Percentiles rank a stretch among this genome's conserved stretches.
phyloP scores from a whole-genome alignment of 2,888 invertebrate genomes.

The Ophioninae sp. region DNA sequence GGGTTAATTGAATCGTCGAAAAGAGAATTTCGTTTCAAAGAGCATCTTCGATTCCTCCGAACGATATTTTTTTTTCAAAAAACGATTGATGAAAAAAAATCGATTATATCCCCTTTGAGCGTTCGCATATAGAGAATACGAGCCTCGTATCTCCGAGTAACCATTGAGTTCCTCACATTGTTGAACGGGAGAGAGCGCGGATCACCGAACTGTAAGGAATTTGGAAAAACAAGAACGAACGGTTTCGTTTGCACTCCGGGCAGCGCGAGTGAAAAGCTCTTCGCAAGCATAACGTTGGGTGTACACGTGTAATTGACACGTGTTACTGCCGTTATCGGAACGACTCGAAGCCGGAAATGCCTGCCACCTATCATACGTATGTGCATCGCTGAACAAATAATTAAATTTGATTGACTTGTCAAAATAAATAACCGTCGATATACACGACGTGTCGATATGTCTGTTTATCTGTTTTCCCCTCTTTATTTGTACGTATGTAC shows the following conservation, averaged over 20 bases:
- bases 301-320: conserved; percentile 10
- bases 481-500: neutral
- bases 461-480: neutral
- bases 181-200: neutral
- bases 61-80: too few species aligned
- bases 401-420: neutral
- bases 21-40: too few species aligned
- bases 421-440: conserved; percentile 5
- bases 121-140: neutral
- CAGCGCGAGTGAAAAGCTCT: neutral
- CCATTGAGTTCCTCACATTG: neutral
- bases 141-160: neutral
- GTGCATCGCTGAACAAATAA: conserved; percentile 7
- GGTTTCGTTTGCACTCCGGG: neutral
- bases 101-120: neutral
- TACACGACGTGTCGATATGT: neutral
- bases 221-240: neutral
- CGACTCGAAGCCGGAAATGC: neutral
- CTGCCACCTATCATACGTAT: neutral
- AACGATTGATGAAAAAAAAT: too few species aligned
- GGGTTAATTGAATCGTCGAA: too few species aligned
- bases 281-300: neutral
- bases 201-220: neutral
- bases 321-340: neutral
- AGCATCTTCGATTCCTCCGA: too few species aligned